These are phyloP conservation scores for Romanogobio albipinnatus DNA, from an alignment of 2,113 vertebrate genomes.

Conservation along the genomic window DNA sequence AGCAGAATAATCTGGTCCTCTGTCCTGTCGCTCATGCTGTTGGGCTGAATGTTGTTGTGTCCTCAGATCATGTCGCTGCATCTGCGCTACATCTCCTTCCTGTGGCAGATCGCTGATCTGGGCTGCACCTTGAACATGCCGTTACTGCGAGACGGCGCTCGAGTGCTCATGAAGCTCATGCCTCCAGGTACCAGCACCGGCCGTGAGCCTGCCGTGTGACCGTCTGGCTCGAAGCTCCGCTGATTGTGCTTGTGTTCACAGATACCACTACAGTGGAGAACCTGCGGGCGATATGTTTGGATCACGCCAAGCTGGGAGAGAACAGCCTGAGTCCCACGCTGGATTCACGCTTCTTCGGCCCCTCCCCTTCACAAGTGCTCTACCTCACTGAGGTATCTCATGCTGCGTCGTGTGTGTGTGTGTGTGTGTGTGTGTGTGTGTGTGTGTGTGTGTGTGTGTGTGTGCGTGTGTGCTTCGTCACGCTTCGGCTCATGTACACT, in stretches of 20 bases:
- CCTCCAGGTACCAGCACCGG: constrained; percentile 86
- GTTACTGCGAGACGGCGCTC: constrained; percentile 92
- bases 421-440: no score
- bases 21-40: not conserved
- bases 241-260: constrained; percentile 63
- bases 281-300: constrained; percentile 93
- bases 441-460: no score
- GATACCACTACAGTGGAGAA: constrained; percentile 97
- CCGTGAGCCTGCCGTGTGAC: not conserved
- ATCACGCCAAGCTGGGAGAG: constrained; percentile 97
- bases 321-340: constrained; percentile 95
- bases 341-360: constrained; percentile 96
- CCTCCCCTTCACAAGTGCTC: constrained; percentile 97
- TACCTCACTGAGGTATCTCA: constrained; percentile 93
- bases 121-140: constrained; percentile 97
- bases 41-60: not conserved
- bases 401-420: no score
- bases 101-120: constrained; percentile 98
- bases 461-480: no score
- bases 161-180: constrained; percentile 98
- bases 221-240: not conserved
- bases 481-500: no score
- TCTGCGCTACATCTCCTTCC: constrained; percentile 96
- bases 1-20: no score
- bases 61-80: constrained; percentile 97